These are phyloP conservation scores for Prosopocoilus inquinatus DNA, from an alignment of 2,888 invertebrate genomes.

Conservation along the genomic window DNA sequence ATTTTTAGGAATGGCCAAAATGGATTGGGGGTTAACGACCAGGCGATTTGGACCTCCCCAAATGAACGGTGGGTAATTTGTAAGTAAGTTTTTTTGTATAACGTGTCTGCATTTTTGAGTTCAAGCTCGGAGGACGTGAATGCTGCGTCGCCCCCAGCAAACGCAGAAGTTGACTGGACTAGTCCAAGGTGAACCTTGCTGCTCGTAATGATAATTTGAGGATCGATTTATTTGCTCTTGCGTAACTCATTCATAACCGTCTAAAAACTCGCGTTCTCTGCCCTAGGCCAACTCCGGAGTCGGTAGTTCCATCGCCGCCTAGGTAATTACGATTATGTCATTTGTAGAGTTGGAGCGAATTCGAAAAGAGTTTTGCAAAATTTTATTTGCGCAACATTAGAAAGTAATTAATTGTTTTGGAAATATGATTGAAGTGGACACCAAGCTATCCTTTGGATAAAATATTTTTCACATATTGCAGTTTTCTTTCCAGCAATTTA, in stretches of 20 bases:
- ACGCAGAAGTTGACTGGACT: neutral
- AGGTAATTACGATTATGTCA: neutral
- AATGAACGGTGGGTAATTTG: neutral
- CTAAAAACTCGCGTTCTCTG: neutral
- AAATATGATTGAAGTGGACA: no score
- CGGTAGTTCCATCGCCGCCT: neutral
- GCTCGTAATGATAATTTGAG: constrained; percentile 1
- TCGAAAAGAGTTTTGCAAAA: no score
- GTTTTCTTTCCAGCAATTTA: no score
- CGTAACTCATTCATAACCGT: neutral
- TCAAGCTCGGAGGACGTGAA: neutral
- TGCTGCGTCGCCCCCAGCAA: neutral
- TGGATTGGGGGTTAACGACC: neutral
- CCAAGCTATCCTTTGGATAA: no score
- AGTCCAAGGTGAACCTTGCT: neutral
- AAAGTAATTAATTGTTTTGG: no score
- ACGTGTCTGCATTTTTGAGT: neutral
- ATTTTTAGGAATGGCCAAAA: neutral
- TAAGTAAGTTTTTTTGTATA: neutral
- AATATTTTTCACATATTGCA: no score
- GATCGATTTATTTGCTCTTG: neutral
- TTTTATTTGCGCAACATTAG: no score
- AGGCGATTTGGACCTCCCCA: constrained; percentile 2
- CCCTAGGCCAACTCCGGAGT: neutral
- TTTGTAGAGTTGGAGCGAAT: neutral